These are phyloP conservation scores for Acanthosepion esculentum DNA, from an alignment of 2,888 invertebrate genomes.

Conservation along the genomic window DNA sequence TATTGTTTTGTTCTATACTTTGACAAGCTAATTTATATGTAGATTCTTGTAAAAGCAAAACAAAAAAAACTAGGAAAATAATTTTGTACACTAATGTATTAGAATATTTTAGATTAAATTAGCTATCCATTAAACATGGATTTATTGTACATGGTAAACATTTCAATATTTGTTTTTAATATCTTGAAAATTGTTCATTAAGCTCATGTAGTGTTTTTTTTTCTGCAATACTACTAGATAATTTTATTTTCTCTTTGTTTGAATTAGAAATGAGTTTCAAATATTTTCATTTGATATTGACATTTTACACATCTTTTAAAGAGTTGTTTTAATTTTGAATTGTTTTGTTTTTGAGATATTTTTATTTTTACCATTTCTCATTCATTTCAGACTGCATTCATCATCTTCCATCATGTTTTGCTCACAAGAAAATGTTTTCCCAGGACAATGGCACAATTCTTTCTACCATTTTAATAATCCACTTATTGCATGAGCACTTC, in stretches of 20 bases:
- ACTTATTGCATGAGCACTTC: constrained; percentile 13
- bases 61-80: not conserved
- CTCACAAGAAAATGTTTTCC: constrained; percentile 12
- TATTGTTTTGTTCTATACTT: not conserved
- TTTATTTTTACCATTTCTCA: not conserved
- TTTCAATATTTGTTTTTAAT: not conserved
- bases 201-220: no score
- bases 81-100: not conserved
- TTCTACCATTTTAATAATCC: not conserved
- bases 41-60: not conserved
- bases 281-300: not conserved
- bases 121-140: not conserved
- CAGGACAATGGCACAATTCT: constrained; percentile 4
- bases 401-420: not conserved
- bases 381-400: constrained; percentile 22
- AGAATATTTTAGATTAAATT: not conserved
- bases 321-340: not conserved
- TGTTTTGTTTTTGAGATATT: not conserved
- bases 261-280: not conserved
- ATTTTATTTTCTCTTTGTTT: not conserved
- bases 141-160: not conserved
- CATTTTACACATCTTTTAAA: not conserved
- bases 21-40: not conserved
- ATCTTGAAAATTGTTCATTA: not conserved
- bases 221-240: not conserved